phyloP scores from a whole-genome alignment of 2,888 invertebrate species.

The Syrista parreyssii region DNA sequence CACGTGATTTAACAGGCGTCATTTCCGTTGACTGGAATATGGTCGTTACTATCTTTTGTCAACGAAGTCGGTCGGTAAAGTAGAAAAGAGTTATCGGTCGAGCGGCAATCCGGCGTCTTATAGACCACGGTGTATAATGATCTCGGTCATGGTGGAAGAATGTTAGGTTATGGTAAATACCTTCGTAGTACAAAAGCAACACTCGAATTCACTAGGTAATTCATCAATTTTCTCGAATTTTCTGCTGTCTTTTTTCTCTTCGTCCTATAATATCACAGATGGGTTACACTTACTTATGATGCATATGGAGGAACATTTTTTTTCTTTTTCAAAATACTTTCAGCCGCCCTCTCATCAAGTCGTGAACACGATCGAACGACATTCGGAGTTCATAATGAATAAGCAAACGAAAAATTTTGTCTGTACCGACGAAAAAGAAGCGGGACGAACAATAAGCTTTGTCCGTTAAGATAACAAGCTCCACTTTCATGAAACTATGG shows the following conservation, averaged over 20 bases:
- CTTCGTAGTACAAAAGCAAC: conserved; percentile 97
- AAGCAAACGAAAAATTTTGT: not conserved
- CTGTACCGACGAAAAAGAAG: not conserved
- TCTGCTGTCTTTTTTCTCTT: conserved; percentile 76
- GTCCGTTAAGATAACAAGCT: not conserved
- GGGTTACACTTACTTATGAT: conserved; percentile 44
- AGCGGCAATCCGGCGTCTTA: not conserved
- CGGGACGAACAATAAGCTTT: not conserved
- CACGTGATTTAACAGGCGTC: not conserved
- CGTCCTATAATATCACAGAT: conserved; percentile 63
- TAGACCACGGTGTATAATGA: not conserved
- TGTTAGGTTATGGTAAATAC: conserved; percentile 71
- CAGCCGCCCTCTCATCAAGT: not conserved
- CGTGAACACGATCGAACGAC: not conserved
- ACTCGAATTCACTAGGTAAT: conserved; percentile 95
- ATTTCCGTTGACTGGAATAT: not conserved
- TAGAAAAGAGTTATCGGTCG: not conserved
- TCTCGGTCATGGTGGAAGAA: conserved; percentile 25
- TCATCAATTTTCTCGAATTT: conserved; percentile 83
- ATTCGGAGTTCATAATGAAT: not conserved
- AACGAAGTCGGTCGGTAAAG: not conserved
- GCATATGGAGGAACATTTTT: not conserved
- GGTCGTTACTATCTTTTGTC: not conserved
- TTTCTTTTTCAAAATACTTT: not conserved
- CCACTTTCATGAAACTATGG: not conserved